Percentiles rank a stretch among this genome's conserved stretches.
Conservation (phyloP, 2,888 invertebrate genomes). For the Pomacea canaliculata region DNA sequence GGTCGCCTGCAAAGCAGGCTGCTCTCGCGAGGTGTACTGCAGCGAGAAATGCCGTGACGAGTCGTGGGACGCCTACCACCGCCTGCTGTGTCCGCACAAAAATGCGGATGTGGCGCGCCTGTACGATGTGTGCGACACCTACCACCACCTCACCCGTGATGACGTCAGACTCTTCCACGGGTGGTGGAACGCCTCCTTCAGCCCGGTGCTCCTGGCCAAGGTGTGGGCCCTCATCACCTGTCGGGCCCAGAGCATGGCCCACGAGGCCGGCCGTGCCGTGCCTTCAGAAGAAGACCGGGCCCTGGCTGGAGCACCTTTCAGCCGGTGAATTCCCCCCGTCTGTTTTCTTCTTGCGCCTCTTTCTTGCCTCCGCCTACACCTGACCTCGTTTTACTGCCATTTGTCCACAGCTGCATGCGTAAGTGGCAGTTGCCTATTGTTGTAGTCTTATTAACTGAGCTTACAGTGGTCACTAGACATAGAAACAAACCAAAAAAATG, state of each 20-base stretch:
- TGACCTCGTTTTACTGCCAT: no score
- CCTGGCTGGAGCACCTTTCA: slow-evolving; percentile 46
- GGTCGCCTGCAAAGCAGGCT: slow-evolving; percentile 38
- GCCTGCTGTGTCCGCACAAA: slow-evolving; percentile 47
- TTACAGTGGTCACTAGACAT: no score
- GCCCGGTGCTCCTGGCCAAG: slow-evolving; percentile 52
- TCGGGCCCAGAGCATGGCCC: slow-evolving; percentile 41
- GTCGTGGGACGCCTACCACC: slow-evolving; percentile 55
- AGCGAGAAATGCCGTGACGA: slow-evolving; percentile 44
- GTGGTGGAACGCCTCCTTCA: slow-evolving; percentile 56
- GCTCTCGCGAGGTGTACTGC: slow-evolving; percentile 49
- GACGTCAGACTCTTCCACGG: slow-evolving; percentile 40
- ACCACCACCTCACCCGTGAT: slow-evolving; percentile 24
- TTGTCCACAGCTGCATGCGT: no score
- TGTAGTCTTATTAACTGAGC: no score
- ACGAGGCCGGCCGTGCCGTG: slow-evolving; percentile 36
- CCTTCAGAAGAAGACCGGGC: slow-evolving; percentile 42
- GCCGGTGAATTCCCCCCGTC: slow-evolving; percentile 40
- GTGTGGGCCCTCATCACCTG: slow-evolving; percentile 53
- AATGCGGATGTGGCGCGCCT: slow-evolving; percentile 43
- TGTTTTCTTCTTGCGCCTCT: not conserved
- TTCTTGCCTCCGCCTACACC: not conserved
- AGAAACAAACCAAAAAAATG: no score
- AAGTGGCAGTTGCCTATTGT: no score
- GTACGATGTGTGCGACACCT: slow-evolving; percentile 46